Percentiles rank a stretch among this genome's conserved stretches.
These are phyloP conservation scores for Philereme vetulata DNA, from an alignment of 2,888 invertebrate genomes.

Conservation along the genomic window DNA sequence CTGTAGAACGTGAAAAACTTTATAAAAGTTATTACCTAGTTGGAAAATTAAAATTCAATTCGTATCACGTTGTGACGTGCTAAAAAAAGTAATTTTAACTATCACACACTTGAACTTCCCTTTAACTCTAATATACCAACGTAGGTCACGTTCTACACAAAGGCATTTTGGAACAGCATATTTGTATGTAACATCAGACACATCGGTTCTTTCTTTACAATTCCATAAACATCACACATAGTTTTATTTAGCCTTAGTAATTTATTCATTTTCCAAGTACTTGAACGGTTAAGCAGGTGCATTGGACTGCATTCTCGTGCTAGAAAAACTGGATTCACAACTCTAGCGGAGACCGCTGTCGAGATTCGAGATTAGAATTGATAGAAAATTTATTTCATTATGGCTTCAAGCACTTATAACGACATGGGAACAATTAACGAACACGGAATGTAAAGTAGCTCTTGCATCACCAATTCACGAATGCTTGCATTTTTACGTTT, in stretches of 20 bases:
- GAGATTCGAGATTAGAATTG: constrained; percentile 69
- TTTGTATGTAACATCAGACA: background rate
- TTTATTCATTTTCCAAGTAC: constrained; percentile 54
- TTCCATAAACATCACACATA: constrained; percentile 1
- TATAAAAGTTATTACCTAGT: no score
- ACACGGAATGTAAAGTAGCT: constrained; percentile 12
- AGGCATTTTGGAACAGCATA: background rate
- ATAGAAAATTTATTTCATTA: constrained; percentile 61
- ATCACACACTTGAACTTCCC: no score
- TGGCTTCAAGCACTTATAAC: constrained; percentile 41
- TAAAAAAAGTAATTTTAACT: no score
- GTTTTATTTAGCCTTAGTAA: constrained; percentile 39
- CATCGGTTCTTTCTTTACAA: background rate
- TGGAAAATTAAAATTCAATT: no score
- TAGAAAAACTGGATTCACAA: constrained; percentile 77
- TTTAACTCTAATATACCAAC: no score
- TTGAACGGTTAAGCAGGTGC: constrained; percentile 63
- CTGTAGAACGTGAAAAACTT: no score
- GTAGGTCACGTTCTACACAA: background rate
- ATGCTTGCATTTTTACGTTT: no score
- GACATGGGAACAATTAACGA: constrained; percentile 51
- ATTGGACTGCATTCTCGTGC: constrained; percentile 74
- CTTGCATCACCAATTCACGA: background rate
- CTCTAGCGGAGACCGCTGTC: constrained; percentile 51
- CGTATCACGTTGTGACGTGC: no score